These are phyloP conservation scores for Tigriopus californicus DNA, from an alignment of 2,888 invertebrate species.

Conservation along the genomic window DNA sequence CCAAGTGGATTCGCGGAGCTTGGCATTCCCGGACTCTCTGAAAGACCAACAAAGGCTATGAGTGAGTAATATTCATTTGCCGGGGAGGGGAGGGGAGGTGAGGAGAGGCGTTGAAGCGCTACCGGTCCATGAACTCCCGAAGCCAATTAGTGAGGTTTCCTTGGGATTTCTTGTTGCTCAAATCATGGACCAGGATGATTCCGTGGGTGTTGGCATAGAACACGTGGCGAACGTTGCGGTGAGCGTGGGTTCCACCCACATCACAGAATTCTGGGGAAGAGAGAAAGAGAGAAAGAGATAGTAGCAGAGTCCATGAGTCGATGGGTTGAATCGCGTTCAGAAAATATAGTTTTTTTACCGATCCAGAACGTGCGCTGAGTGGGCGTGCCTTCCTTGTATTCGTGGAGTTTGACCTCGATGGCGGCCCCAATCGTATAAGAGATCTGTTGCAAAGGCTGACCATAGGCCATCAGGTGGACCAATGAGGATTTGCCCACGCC, in stretches of 20 bases:
- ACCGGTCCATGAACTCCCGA: constrained; percentile 47
- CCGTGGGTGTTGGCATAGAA: constrained; percentile 88
- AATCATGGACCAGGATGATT: constrained; percentile 85
- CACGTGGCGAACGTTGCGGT: constrained; percentile 75
- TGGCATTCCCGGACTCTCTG: neutral
- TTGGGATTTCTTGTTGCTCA: constrained; percentile 88
- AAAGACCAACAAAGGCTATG: too few relatives aligned
- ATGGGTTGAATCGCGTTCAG: neutral
- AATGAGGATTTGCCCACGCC: constrained; percentile 95
- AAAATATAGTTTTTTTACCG: neutral
- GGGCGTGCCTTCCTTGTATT: constrained; percentile 81
- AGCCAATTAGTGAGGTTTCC: constrained; percentile 83
- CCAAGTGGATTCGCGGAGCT: constrained; percentile 1
- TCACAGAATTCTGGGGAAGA: constrained; percentile 35
- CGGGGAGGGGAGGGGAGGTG: too few relatives aligned
- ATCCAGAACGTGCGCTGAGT: constrained; percentile 41
- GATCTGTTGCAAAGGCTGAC: constrained; percentile 61
- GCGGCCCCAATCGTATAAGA: constrained; percentile 93
- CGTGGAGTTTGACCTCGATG: constrained; percentile 84
- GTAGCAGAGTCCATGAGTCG: neutral
- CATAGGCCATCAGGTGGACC: constrained; percentile 72
- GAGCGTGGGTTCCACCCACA: constrained; percentile 62
- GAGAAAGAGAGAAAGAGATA: too few relatives aligned
- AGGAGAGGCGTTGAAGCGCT: too few relatives aligned
- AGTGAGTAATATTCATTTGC: too few relatives aligned